Evolutionary conservation across 2,797 vertebrate genomes (phyloP), one percentile per base, ranked within the genome.

Genomic region (Anguilla pacifica): DNA sequence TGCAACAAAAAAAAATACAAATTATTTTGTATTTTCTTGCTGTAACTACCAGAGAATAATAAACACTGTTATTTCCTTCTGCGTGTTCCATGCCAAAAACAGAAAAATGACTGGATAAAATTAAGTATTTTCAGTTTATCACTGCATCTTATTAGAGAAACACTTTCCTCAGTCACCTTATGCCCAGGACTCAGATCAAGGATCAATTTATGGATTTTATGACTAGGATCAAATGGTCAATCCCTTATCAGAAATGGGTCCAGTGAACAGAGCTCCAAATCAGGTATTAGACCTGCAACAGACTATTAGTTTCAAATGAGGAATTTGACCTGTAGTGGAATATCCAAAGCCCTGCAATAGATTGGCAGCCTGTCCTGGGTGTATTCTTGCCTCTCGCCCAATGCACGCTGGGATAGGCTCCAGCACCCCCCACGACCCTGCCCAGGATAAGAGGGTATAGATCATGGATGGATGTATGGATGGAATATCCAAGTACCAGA

Each of bases 21-120:
- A 77, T 39, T 0, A 77, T 77, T 77, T 77, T 77, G 39, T 77
- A 77, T 77, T 77, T 74, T 77, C 74, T 77, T 43, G 31, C 35
- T 77, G 72, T 77, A 77, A 77, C 39, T 77, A 43, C 13, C 74
- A 43, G 6, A 77, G 15, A 77, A 77, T 6, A 77, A 77, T 77
- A 77, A 77, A 43, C 5, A 15, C 2, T 77, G 9, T 43, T 77
- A 13, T 3, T 35, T 35, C 7, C 35, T 35, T 74, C 15, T 74
- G 11, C 17, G 31, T 74, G 70, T 31, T 28, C 67, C 13, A 72
- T 35, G 7, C 28, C 67, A 31, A 28, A 64, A 67, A 67, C 61
- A 67, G 5, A 67, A 19, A 25, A 67, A 67, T 15, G 22, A 19
- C 61, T 67, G 22, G 61, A 67, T 19, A 67, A 19, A 67, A 67